Conservation (phyloP, 2,888 invertebrate species). For the Drosophila tripunctata region DNA sequence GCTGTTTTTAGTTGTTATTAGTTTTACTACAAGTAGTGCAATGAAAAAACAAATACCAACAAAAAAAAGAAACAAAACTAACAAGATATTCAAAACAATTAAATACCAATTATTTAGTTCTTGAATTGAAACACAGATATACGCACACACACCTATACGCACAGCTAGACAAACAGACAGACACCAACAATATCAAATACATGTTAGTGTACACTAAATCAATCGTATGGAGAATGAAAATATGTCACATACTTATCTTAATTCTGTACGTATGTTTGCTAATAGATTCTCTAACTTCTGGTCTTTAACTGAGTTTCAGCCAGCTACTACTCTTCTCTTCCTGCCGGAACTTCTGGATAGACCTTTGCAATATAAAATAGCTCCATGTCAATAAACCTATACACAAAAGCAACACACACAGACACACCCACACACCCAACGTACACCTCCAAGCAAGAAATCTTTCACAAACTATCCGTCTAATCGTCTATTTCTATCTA, state of each 20-base stretch:
- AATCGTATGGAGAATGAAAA: constrained; percentile 60
- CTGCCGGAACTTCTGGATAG: constrained; percentile 59
- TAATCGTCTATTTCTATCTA: constrained; percentile 27
- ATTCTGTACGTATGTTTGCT: constrained; percentile 64
- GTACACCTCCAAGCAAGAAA: constrained; percentile 27
- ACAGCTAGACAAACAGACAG: constrained; percentile 11
- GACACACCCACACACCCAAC: background rate
- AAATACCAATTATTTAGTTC: constrained; percentile 79
- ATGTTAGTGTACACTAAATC: constrained; percentile 33
- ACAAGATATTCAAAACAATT: constrained; percentile 44
- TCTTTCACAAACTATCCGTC: constrained; percentile 21
- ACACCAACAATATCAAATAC: constrained; percentile 2
- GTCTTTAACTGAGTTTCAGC: constrained; percentile 58
- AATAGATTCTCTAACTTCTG: constrained; percentile 63
- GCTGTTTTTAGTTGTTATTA: constrained; percentile 79
- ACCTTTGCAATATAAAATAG: constrained; percentile 54
- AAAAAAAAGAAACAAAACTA: constrained; percentile 39
- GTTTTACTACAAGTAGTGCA: constrained; percentile 76
- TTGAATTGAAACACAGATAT: constrained; percentile 18
- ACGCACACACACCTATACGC: background rate
- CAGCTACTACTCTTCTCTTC: constrained; percentile 51
- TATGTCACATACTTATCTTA: constrained; percentile 30
- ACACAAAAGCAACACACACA: constrained; percentile 23
- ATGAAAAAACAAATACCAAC: constrained; percentile 51
- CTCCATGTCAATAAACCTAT: constrained; percentile 22